phyloP scores from a whole-genome alignment of 2,113 vertebrate species.

The Mormyrus lacerda region DNA sequence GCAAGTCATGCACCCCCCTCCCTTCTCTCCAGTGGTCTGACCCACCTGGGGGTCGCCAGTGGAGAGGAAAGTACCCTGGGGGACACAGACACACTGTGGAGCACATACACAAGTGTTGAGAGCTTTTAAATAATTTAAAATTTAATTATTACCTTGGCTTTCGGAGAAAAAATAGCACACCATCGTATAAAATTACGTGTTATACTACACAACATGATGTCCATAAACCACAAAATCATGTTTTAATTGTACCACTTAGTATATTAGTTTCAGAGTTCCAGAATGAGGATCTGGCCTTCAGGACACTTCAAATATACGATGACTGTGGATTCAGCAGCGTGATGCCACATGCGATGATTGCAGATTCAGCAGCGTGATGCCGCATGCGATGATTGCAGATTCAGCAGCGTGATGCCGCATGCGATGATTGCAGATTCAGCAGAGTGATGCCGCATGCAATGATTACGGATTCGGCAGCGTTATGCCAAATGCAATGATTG shows the following conservation, averaged over 20 bases:
- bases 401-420: background rate
- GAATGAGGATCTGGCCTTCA: background rate
- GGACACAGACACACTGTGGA: background rate
- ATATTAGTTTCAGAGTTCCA: background rate
- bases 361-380: background rate
- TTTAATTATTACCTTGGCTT: background rate
- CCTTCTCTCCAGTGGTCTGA: background rate
- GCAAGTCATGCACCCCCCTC: background rate
- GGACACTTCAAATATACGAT: background rate
- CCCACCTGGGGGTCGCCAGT: background rate
- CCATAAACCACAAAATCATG: background rate
- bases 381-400: too few relatives aligned
- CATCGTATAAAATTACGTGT: background rate
- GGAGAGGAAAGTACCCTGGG: background rate
- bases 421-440: rapidly evolving
- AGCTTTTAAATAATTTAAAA: background rate
- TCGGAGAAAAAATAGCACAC: background rate
- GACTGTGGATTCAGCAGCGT: background rate
- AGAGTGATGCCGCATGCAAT: background rate
- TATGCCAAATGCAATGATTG: background rate
- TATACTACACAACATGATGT: background rate
- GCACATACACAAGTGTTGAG: background rate
- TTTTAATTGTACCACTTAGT: background rate
- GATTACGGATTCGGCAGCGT: background rate
- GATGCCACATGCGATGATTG: too few relatives aligned